Conservation (phyloP, 2,797 vertebrate species). For the Picus viridis region DNA sequence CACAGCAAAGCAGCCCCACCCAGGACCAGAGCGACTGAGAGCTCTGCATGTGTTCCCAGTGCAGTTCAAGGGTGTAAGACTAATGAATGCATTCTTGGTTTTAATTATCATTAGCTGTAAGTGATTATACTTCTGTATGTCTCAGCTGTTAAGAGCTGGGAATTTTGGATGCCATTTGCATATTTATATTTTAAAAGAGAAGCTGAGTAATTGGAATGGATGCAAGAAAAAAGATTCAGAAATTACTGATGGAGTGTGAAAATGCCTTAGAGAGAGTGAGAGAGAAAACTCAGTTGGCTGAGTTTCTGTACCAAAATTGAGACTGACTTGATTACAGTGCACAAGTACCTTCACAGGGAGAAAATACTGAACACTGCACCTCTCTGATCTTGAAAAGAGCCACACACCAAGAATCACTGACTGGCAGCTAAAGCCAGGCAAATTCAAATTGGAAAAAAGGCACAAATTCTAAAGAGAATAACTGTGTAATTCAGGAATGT, state of each 20-base stretch:
- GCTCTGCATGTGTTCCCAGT: neutral
- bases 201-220: slow-evolving; percentile 47
- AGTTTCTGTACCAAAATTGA: neutral
- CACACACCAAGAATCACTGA: neutral
- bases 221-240: neutral
- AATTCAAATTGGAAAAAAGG: slow-evolving; percentile 42
- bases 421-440: slow-evolving; percentile 30
- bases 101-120: slow-evolving; percentile 20
- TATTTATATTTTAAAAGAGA: slow-evolving; percentile 55
- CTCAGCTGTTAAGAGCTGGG: slow-evolving; percentile 26
- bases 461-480: slow-evolving; percentile 30
- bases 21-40: neutral
- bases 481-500: slow-evolving; percentile 52
- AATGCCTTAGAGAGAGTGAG: slow-evolving; percentile 14
- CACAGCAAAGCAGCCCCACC: neutral
- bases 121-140: slow-evolving; percentile 23
- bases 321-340: slow-evolving; percentile 9
- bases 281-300: slow-evolving; percentile 17
- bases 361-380: slow-evolving; percentile 14
- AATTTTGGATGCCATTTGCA: slow-evolving; percentile 40
- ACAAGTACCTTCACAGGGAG: slow-evolving; percentile 5
- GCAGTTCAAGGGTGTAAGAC: slow-evolving; percentile 9
- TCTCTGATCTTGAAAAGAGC: neutral
- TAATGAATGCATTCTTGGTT: slow-evolving; percentile 20
- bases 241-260: slow-evolving; percentile 32